Base-by-base conservation (phyloP, 2,888 invertebrate species). In the Cephonodes hylas region DNA sequence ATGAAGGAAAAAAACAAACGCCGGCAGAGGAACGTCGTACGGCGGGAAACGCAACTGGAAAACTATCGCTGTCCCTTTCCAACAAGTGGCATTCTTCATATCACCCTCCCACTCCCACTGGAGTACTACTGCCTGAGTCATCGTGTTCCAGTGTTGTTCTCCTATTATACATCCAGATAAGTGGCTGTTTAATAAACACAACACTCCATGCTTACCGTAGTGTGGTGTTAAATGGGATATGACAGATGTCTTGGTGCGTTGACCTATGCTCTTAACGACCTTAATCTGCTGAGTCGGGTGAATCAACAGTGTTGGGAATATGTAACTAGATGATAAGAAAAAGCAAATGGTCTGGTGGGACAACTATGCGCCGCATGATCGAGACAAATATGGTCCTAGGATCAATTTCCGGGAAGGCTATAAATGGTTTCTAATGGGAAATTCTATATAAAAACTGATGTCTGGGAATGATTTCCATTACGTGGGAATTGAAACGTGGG, bases 1-100 rank as follows among this genome's bases (percentile, higher is more conserved):
- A 69, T 70, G 75, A 71, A 70, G 70, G 77, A 79, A 87, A 85
- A 86, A 87, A 85, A 83, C 76, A 83, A 77, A 80, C 81, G 72
- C 80, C 78, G 74, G 63, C 73, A 66, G 68, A 71, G 76, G 63
- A 74, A 73, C 71, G 13, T n/a, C n/a, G 73, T 48, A 48, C 68
- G 66, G 67, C 63, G 76, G 79, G 71, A 79, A 81, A 76, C 81
- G 85, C 80, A 83, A 81, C 66, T 66, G 85, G 84, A 85, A 87
- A 90, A 84, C 73, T 81, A 69, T 64, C 58, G 42, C 64, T 27
- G 67, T 89, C 88, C 75, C 79, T 66, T 57, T 90, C 81, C 66
- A 57, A 67, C 85, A 59, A 66, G 72, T 60, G 63, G 66, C 62
- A 63, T 60, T 61, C 53, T 46, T 27, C 57, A 66, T 70, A 65